Percentiles rank a stretch among this genome's conserved stretches.
Conservation (phyloP, 1,140 invertebrate species). For the Ostrea denselamellosa region DNA sequence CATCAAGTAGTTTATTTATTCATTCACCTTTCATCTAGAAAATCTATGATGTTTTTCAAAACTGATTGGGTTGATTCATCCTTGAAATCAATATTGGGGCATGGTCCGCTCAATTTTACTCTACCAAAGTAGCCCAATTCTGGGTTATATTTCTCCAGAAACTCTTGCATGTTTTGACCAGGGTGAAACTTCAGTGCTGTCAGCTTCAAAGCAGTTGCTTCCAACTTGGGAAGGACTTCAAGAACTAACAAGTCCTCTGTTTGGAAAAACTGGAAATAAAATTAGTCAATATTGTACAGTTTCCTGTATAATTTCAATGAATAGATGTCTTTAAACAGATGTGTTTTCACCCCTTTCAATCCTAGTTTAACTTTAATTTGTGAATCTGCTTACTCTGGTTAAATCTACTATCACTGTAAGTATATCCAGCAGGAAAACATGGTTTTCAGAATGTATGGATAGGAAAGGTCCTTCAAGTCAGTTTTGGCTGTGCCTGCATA, state of each 20-base stretch:
- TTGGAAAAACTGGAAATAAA: too few relatives aligned
- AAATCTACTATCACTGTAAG: background rate
- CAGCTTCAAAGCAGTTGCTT: too few relatives aligned
- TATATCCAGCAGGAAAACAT: background rate
- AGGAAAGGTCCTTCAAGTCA: background rate
- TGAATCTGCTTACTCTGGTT: background rate
- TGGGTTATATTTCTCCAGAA: background rate
- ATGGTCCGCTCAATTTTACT: background rate
- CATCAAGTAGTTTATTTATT: background rate
- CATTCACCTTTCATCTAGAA: background rate
- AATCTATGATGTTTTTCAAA: background rate
- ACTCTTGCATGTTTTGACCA: background rate
- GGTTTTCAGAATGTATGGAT: background rate
- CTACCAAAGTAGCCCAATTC: background rate
- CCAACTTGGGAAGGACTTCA: too few relatives aligned
- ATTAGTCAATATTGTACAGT: too few relatives aligned
- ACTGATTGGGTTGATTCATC: background rate
- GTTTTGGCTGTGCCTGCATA: background rate
- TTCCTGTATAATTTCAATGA: too few relatives aligned
- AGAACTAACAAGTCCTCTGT: too few relatives aligned
- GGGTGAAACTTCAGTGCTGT: too few relatives aligned
- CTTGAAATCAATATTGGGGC: background rate
- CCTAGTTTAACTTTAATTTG: background rate
- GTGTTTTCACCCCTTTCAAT: too few relatives aligned
- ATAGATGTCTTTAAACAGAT: too few relatives aligned